Percentiles rank a stretch among this genome's conserved stretches.
Evolutionary conservation across 2,113 vertebrate genomes (phyloP).

Genomic region (Etheostoma cragini): DNA sequence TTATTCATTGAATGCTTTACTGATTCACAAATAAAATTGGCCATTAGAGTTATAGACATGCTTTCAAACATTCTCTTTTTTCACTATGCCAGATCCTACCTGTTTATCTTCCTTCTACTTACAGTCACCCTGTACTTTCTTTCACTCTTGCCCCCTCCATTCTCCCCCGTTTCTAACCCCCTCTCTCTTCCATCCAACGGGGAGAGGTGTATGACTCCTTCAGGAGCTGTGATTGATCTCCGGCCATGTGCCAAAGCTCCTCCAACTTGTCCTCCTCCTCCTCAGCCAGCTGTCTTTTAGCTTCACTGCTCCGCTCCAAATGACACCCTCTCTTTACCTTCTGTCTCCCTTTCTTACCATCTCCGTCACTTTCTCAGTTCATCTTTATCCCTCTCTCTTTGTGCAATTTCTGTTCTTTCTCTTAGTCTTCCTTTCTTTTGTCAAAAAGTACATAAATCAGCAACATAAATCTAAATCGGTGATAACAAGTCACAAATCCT

Average conservation of each 20-base stretch:
- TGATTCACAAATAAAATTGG: background rate
- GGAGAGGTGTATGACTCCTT: conserved; percentile 50
- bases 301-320: background rate
- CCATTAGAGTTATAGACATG: background rate
- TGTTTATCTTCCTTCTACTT: conserved; percentile 18
- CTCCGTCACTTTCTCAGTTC: conserved; percentile 4
- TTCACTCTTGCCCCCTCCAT: conserved; percentile 6
- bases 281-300: conserved; percentile 48
- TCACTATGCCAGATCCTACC: conserved; percentile 11
- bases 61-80: background rate
- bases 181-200: conserved; percentile 32
- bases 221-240: conserved; percentile 59
- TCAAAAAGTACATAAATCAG: background rate
- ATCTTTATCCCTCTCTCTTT: background rate
- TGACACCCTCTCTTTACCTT: conserved; percentile 1
- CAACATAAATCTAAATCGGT: conserved; percentile 35
- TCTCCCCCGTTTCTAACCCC: conserved; percentile 24
- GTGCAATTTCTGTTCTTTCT: conserved; percentile 8
- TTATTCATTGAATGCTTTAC: conserved; percentile 1
- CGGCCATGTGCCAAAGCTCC: conserved; percentile 57
- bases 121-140: conserved; percentile 25
- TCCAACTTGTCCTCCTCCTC: conserved; percentile 30
- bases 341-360: background rate
- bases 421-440: background rate
- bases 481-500: conserved; percentile 37